Evolutionary conservation across 2,113 vertebrate genomes (phyloP).

Genomic region (Tursiops truncatus): DNA sequence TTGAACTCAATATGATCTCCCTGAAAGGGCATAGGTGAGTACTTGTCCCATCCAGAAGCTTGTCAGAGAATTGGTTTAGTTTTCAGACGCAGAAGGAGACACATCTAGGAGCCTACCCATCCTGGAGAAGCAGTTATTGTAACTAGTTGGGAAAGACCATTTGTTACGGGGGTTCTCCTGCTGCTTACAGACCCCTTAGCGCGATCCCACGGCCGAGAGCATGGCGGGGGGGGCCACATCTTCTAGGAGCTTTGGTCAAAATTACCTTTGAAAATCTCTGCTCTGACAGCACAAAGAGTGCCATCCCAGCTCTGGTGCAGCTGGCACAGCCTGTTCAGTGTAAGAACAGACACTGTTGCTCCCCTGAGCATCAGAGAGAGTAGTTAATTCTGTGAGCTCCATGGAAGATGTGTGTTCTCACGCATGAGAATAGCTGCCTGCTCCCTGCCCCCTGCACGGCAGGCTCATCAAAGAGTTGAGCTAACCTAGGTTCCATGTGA

Average conservation of each 20-base stretch:
- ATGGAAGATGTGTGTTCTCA: not conserved
- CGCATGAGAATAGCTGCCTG: rapidly evolving
- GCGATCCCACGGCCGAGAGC: not conserved
- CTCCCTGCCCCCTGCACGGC: too few relatives aligned
- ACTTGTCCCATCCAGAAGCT: too few relatives aligned
- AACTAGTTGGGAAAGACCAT: not conserved
- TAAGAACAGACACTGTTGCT: not conserved
- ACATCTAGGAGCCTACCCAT: not conserved
- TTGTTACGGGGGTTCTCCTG: not conserved
- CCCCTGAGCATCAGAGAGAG: not conserved
- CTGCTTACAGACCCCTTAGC: not conserved
- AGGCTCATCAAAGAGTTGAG: not conserved
- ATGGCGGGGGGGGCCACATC: not conserved
- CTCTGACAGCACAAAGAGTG: not conserved
- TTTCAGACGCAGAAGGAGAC: not conserved
- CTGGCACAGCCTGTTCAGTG: too few relatives aligned
- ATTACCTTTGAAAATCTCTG: not conserved
- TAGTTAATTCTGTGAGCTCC: not conserved
- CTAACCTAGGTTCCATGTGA: not conserved
- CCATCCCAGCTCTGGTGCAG: not conserved
- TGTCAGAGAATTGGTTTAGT: not conserved
- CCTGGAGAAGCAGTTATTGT: not conserved
- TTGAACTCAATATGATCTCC: conserved; percentile 93
- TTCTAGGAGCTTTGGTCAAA: not conserved
- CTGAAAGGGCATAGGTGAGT: conserved; percentile 94